Evolutionary conservation across 2,888 invertebrate species (phyloP), one percentile per base, ranked within the genome.

Genomic region (Harpalus rubripes): DNA sequence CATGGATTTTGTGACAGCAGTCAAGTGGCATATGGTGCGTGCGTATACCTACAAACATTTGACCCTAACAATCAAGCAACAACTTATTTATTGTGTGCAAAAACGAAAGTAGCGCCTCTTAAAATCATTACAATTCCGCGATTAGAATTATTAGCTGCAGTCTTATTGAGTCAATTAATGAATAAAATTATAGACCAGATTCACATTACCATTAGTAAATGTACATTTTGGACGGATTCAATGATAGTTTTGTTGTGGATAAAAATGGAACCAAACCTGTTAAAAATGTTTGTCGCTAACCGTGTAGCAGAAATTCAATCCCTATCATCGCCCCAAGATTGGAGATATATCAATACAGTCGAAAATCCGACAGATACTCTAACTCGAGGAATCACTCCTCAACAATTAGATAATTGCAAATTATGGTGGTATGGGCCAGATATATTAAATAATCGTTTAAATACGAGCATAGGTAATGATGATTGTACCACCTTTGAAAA

Each of bases 201-300:
- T 26, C 65, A 65, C 26, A 22, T 65, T 65, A n/a, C 65, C 7
- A 12, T 65, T 26, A 72, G 16, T 39, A 15, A 10, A 41, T 72
- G 39, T 44, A 8, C 56, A 16, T 78, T 18, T 22, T 79, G 59
- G 79, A 59, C 79, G 7, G 79, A 59, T 79, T 79, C 79, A 26
- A 79, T 59, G 5, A 59, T 79, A 15, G 59, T 32, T 3, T 12
- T 59, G 8, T 22, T 12, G 8, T 59, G 59, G 79, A 59, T 79
- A 6, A 58, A 79, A 15, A 58, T 39, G 15, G 12, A 56, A 59
- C 12, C 79, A 26, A 79, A 15, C 12, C 8, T 1, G 0, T 59
- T 56, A 58, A 58, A 79, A 59, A 79, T 59, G 2, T 79, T 79
- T 59, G 79, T 79, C 6, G 79, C 58, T 7, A 58, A 79, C 59